phyloP scores from a whole-genome alignment of 23 tunicate species.

The Styela plicata region DNA sequence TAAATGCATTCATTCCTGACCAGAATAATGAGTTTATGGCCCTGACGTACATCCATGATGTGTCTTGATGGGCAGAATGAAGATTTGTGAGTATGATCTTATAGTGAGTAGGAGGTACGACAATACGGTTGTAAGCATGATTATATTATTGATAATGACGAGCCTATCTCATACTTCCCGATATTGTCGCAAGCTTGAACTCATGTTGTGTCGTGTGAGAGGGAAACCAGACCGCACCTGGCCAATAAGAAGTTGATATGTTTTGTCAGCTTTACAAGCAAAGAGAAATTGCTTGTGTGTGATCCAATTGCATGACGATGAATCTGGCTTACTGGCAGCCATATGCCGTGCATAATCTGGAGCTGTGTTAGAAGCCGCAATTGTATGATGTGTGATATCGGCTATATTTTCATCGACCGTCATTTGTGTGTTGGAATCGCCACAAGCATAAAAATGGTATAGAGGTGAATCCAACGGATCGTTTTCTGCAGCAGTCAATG shows the following conservation, averaged over 20 bases:
- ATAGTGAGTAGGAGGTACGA: not conserved
- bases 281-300: not conserved
- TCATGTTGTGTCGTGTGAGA: not conserved
- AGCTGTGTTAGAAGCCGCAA: not conserved
- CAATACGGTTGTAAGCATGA: not conserved
- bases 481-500: not conserved
- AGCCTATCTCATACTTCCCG: not conserved
- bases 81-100: no score
- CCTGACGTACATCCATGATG: no score
- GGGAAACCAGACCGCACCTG: not conserved
- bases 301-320: not conserved
- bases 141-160: not conserved
- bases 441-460: not conserved
- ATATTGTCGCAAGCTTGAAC: not conserved
- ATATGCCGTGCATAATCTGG: no score
- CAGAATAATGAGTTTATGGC: no score
- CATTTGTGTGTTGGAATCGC: not conserved
- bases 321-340: not conserved
- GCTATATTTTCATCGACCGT: not conserved
- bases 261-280: not conserved
- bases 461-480: not conserved
- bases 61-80: no score
- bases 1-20: no score
- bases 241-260: not conserved
- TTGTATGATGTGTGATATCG: not conserved